Percentiles rank a stretch among this genome's conserved stretches.
Conservation (phyloP, 2,113 vertebrate genomes). For the Phocoena sinus region DNA sequence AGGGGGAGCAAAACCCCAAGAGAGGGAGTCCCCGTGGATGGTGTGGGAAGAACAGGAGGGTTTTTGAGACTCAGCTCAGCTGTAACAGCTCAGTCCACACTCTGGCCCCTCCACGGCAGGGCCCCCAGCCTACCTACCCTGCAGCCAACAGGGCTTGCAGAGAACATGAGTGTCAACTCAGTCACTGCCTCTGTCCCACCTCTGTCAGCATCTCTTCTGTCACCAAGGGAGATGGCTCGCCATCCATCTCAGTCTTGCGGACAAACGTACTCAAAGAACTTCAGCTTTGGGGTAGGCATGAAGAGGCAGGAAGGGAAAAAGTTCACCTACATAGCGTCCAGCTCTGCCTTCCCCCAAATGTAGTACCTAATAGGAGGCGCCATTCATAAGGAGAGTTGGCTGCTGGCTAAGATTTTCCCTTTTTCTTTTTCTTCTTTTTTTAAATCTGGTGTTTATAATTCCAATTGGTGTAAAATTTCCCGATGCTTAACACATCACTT, state of each 20-base stretch:
- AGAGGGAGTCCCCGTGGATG: background rate
- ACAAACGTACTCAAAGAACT: background rate
- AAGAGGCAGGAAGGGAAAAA: background rate
- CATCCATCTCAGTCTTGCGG: background rate
- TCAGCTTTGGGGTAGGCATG: background rate
- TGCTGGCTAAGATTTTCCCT: slow-evolving; percentile 57
- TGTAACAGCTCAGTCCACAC: background rate
- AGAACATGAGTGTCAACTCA: fast-evolving
- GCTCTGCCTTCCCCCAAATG: background rate
- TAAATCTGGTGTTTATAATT: slow-evolving; percentile 86
- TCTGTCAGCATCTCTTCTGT: background rate
- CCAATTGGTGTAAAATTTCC: slow-evolving; percentile 87
- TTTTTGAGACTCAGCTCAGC: background rate
- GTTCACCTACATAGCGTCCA: background rate
- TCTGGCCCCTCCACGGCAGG: fast-evolving
- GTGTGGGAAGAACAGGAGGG: background rate
- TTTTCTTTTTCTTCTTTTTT: slow-evolving; percentile 57
- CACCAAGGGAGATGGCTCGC: background rate
- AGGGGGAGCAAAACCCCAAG: background rate
- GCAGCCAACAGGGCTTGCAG: fast-evolving
- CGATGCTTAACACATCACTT: slow-evolving; percentile 86
- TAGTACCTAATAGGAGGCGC: background rate
- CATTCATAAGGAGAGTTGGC: slow-evolving; percentile 65
- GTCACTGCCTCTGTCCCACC: fast-evolving
- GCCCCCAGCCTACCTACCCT: background rate